phyloP scores from a whole-genome alignment of 2,113 vertebrate species.

The Entelurus aequoreus region DNA sequence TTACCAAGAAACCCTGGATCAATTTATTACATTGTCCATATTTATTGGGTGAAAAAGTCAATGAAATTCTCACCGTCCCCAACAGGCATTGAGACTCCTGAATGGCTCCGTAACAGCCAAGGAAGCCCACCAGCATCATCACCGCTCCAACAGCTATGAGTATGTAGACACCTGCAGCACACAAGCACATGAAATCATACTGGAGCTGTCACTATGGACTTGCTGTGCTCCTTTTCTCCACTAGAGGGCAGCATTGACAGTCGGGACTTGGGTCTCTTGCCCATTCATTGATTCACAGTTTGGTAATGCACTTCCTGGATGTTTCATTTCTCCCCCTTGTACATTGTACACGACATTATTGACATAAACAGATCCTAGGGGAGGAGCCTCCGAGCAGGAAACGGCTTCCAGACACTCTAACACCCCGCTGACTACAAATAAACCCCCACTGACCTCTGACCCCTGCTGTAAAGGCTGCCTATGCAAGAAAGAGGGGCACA shows the following conservation, averaged over 20 bases:
- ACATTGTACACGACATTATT: conserved; percentile 39
- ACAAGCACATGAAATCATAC: neutral
- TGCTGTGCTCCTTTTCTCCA: conserved; percentile 12
- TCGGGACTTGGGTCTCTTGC: neutral
- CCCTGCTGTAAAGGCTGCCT: conserved; percentile 26
- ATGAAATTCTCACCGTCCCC: conserved; percentile 81
- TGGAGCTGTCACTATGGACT: no score
- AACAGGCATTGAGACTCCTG: conserved; percentile 98
- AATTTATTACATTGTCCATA: neutral
- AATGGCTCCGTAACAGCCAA: conserved; percentile 97
- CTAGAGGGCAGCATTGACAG: conserved; percentile 46
- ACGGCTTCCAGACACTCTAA: conserved; percentile 28
- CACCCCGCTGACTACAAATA: conserved; percentile 1
- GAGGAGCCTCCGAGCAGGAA: conserved; percentile 34
- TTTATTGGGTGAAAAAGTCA: neutral
- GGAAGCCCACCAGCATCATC: conserved; percentile 99
- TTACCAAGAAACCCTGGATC: neutral
- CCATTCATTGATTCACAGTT: conserved; percentile 19
- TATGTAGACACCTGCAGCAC: conserved; percentile 86
- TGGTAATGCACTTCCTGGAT: conserved; percentile 38
- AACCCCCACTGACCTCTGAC: conserved; percentile 35
- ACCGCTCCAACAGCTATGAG: conserved; percentile 92
- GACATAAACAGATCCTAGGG: conserved; percentile 30
- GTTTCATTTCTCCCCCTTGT: conserved; percentile 14
- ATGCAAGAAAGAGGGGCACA: conserved; percentile 31